Percentiles rank a stretch among this genome's conserved stretches.
These are phyloP conservation scores for Ectropis crepuscularia DNA, from an alignment of 2,888 invertebrate genomes.

Conservation along the genomic window DNA sequence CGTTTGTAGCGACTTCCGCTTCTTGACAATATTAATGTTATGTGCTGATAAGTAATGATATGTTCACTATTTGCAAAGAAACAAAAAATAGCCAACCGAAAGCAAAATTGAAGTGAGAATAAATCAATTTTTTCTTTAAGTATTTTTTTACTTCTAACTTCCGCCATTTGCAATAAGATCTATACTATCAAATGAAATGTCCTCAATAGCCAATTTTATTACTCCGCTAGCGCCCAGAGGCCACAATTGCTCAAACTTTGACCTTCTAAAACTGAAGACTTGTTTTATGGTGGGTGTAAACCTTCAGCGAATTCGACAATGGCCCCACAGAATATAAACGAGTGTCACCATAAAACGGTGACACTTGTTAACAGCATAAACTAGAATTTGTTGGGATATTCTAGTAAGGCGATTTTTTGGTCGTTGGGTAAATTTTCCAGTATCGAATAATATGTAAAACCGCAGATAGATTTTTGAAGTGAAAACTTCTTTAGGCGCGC, in stretches of 20 bases:
- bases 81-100: too few relatives aligned
- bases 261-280: constrained; percentile 58
- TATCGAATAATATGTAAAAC: too few relatives aligned
- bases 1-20: too few relatives aligned
- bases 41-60: too few relatives aligned
- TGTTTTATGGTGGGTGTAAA: constrained; percentile 70
- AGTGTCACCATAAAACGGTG: constrained; percentile 65
- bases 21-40: too few relatives aligned
- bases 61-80: too few relatives aligned
- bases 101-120: too few relatives aligned
- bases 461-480: too few relatives aligned
- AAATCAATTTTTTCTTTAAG: neutral
- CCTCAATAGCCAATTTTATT: constrained; percentile 41
- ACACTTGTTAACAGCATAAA: constrained; percentile 69
- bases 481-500: too few relatives aligned
- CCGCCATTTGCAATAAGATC: constrained; percentile 11
- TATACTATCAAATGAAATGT: constrained; percentile 21
- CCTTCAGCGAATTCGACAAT: constrained; percentile 66
- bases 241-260: constrained; percentile 52
- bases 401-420: neutral
- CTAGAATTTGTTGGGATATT: constrained; percentile 28
- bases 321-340: constrained; percentile 44
- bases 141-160: neutral
- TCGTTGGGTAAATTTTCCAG: neutral
- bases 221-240: constrained; percentile 31